These are phyloP conservation scores for Acanthurus lineatus DNA, from an alignment of 2,797 vertebrate genomes.

Conservation along the genomic window DNA sequence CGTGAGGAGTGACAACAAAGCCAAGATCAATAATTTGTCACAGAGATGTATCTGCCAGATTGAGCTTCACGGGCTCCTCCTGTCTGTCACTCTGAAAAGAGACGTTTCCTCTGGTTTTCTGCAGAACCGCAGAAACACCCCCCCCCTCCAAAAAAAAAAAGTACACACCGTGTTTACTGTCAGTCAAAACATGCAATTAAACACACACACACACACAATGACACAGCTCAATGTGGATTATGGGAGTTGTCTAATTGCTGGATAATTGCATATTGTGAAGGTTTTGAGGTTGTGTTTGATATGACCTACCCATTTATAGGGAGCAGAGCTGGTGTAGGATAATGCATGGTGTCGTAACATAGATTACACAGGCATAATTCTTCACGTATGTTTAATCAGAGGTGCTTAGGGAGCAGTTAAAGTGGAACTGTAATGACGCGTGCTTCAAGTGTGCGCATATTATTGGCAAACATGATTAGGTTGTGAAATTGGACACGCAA, in stretches of 20 bases:
- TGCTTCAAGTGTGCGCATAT: constrained; percentile 41
- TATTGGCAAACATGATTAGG: constrained; percentile 60
- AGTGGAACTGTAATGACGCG: constrained; percentile 50
- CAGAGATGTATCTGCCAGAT: constrained; percentile 48
- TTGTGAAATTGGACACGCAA: constrained; percentile 58
- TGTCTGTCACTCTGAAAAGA: constrained; percentile 48
- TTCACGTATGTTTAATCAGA: constrained; percentile 61
- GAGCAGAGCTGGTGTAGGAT: constrained; percentile 55
- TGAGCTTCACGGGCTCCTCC: constrained; percentile 41
- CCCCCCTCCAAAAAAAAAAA: constrained; percentile 11
- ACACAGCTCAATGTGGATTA: constrained; percentile 62
- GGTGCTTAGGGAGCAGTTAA: constrained; percentile 48
- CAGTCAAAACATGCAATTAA: constrained; percentile 74
- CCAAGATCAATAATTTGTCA: constrained; percentile 77
- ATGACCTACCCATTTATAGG: constrained; percentile 58
- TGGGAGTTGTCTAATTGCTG: constrained; percentile 71
- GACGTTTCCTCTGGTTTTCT: constrained; percentile 51
- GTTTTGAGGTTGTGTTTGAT: constrained; percentile 64
- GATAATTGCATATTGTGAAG: constrained; percentile 68
- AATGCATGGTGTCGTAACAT: constrained; percentile 65
- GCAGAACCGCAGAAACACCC: constrained; percentile 49
- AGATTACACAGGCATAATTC: constrained; percentile 65
- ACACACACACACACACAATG: constrained; percentile 40
- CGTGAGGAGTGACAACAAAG: constrained; percentile 58
- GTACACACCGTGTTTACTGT: constrained; percentile 59